A percentile compares a stretch with the other conserved stretches of the same genome.
These are phyloP conservation scores for Muntiacus muntjak DNA, from an alignment of 2,113 vertebrate genomes.

Conservation along the genomic window DNA sequence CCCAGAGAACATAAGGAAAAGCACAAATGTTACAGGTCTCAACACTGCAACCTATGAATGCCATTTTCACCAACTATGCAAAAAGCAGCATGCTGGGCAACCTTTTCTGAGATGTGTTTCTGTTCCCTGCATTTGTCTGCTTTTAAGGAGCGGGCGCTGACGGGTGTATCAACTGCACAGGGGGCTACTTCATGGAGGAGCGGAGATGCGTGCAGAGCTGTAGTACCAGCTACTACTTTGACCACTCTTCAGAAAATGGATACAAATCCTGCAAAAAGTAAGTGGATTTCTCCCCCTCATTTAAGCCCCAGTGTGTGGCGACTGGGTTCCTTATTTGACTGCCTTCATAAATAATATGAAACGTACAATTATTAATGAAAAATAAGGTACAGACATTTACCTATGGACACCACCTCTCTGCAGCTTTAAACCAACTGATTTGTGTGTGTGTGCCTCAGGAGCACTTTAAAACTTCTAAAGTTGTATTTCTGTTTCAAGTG, in stretches of 20 bases:
- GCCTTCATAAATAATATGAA: not conserved
- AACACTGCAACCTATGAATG: not conserved
- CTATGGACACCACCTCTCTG: not conserved
- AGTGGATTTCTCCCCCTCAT: conserved; percentile 59
- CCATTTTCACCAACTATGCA: not conserved
- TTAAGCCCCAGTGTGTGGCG: too few species aligned
- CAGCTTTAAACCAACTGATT: not conserved
- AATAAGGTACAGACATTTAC: not conserved
- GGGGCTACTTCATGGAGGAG: conserved; percentile 92
- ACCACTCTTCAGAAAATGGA: conserved; percentile 86
- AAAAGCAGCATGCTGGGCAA: not conserved
- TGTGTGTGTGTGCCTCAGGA: not conserved
- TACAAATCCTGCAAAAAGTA: conserved; percentile 93
- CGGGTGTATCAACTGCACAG: conserved; percentile 92
- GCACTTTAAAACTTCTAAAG: not conserved
- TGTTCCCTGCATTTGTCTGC: conserved; percentile 44
- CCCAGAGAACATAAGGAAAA: not conserved
- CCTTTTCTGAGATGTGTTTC: not conserved
- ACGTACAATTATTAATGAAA: not conserved
- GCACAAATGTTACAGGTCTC: not conserved
- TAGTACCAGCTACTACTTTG: conserved; percentile 89
- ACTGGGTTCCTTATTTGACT: not conserved
- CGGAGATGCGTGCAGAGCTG: conserved; percentile 92
- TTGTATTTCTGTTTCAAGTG: not conserved
- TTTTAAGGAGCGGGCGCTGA: conserved; percentile 90